Evolutionary conservation across 1,140 invertebrate genomes (phyloP), one percentile per base, ranked within the genome.

Genomic region (Drosophila murphyi): DNA sequence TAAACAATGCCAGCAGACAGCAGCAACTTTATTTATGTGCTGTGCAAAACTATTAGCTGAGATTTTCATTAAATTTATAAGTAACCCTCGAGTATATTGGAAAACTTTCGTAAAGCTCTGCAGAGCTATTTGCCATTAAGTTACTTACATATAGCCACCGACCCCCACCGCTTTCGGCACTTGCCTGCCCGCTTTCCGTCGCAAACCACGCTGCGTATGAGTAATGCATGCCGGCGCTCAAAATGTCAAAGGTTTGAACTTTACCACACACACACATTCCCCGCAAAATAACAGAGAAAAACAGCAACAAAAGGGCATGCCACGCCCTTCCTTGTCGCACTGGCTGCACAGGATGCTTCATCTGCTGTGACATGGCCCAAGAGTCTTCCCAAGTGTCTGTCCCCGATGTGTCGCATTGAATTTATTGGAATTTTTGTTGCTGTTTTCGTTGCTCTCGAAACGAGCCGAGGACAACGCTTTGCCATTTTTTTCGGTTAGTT

Each of bases 231-330:
- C 67, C 72, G 61, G 76, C 72, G 60, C 68, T 80, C 74, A 75
- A 80, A 79, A 88, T 85, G 85, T 88, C 83, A 89, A 89, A 89
- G 83, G 85, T 88, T 79, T 89, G 80, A 89, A 89, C 83, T 88
- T 81, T 88, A 77, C 80, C 68, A 89, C 85, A 88, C 76, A 89
- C 63, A 64, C 39, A 59, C 62, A 78, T 20, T 20, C 20, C 1
- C 39, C 10, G 39, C 54, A 61, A 76, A 73, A 63, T 73, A 64
- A 88, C 79, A 88, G 82, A 86, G 83, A 82, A 56, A 37, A 51
- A 59, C 65, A 51, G 39, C 57, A 72, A 59, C 47, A 8, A 45
- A 43, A 32, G 43, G 56, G 50, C 67, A 32, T 63, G 67, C 48
- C 69, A 78, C 67, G 62, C 65, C 63, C 39, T 35, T 28, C 2